These are phyloP conservation scores for Diplodus sargus DNA, from an alignment of 2,797 vertebrate genomes.

Conservation along the genomic window DNA sequence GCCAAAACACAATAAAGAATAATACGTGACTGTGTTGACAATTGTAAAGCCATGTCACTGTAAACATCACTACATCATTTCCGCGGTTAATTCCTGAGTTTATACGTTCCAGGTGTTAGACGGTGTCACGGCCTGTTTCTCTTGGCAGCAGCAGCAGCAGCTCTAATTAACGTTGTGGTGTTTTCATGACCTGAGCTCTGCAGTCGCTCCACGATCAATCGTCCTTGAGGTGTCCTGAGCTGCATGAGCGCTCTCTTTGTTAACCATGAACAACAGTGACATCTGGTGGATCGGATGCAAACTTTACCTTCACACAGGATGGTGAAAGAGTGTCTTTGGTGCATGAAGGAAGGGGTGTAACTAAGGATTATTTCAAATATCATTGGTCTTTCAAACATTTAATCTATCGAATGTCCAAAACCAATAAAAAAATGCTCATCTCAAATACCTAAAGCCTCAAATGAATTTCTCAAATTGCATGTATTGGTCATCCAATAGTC, in stretches of 20 bases:
- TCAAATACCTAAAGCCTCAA: not conserved
- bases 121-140: constrained; percentile 7
- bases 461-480: not conserved
- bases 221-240: constrained; percentile 54
- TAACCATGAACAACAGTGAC: constrained; percentile 62
- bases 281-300: constrained; percentile 46
- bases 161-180: constrained; percentile 22
- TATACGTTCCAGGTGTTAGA: constrained; percentile 55
- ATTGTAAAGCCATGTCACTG: constrained; percentile 19
- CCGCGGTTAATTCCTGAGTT: constrained; percentile 11
- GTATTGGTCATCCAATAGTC: not conserved
- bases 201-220: constrained; percentile 14
- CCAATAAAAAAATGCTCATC: not conserved
- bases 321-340: not conserved
- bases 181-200: constrained; percentile 46
- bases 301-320: no score
- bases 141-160: constrained; percentile 28
- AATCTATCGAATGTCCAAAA: not conserved
- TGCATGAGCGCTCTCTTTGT: not conserved
- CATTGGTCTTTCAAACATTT: accelerated
- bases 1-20: constrained; percentile 49
- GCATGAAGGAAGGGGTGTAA: not conserved
- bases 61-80: constrained; percentile 22
- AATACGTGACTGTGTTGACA: constrained; percentile 27
- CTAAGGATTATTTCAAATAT: not conserved